These are phyloP conservation scores for Hyles euphorbiae DNA, from an alignment of 1,140 invertebrate genomes.

Conservation along the genomic window DNA sequence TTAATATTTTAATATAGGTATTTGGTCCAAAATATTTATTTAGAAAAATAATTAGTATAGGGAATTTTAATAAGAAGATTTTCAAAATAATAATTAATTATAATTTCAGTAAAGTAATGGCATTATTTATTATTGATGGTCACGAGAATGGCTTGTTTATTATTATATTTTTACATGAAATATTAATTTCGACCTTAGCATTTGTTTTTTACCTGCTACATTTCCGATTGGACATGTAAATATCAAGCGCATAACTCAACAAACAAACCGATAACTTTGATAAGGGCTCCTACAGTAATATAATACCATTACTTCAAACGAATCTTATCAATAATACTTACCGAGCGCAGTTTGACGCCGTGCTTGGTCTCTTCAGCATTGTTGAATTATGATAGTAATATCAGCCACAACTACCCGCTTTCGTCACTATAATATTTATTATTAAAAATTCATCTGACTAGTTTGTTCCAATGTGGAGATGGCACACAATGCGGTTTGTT, in stretches of 20 bases:
- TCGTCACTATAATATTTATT: not conserved
- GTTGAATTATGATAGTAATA: not conserved
- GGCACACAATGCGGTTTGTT: conserved; percentile 33
- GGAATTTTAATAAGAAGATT: too few relatives aligned
- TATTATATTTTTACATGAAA: too few relatives aligned
- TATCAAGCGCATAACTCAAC: conserved; percentile 32
- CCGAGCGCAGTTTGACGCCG: conserved; percentile 17
- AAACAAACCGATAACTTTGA: conserved; percentile 63
- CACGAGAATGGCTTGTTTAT: too few relatives aligned
- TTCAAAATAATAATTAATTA: too few relatives aligned
- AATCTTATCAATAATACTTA: conserved; percentile 54
- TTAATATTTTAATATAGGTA: too few relatives aligned
- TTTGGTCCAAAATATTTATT: too few relatives aligned
- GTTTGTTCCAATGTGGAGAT: conserved; percentile 34
- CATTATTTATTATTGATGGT: too few relatives aligned
- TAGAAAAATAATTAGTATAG: too few relatives aligned
- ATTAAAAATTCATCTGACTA: conserved; percentile 4
- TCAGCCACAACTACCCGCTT: conserved; percentile 21
- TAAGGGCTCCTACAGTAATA: conserved; percentile 53
- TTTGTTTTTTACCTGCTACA: not conserved
- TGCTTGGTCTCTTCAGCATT: not conserved
- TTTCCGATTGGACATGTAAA: conserved; percentile 15
- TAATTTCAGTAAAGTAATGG: too few relatives aligned
- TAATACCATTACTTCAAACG: conserved; percentile 56
- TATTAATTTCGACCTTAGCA: not conserved